Evolutionary conservation across 2,113 vertebrate genomes (phyloP).

Genomic region (Perca fluviatilis): DNA sequence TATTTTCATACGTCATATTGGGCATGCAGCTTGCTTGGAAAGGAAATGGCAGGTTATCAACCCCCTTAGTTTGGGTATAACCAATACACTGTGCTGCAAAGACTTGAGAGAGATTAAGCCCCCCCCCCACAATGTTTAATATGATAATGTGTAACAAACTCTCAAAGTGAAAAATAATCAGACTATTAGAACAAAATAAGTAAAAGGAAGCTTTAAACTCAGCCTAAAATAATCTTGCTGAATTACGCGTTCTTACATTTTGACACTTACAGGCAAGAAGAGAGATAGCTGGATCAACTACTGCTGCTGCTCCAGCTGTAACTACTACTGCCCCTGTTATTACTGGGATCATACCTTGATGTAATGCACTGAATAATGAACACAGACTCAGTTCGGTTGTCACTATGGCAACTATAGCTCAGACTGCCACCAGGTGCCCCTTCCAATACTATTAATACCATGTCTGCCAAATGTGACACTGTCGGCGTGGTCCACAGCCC

Average conservation of each 20-base stretch:
- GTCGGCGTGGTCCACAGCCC: neutral
- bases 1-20: too few species aligned
- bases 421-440: constrained; percentile 26
- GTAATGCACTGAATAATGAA: constrained; percentile 30
- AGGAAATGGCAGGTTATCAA: too few species aligned
- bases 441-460: constrained; percentile 46
- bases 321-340: neutral
- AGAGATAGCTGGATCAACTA: neutral
- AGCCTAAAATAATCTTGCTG: neutral
- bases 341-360: constrained; percentile 3
- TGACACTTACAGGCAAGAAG: neutral
- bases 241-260: neutral
- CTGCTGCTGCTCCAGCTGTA: neutral
- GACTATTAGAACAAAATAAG: too few species aligned
- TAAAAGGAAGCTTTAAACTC: too few species aligned
- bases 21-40: too few species aligned
- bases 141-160: neutral
- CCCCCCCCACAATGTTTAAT: neutral
- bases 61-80: neutral
- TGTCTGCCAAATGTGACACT: constrained; percentile 25
- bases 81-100: neutral
- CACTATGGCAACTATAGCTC: constrained; percentile 43
- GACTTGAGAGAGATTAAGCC: too few species aligned
- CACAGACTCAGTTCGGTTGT: constrained; percentile 19
- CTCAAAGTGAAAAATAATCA: too few species aligned